Percentiles rank a stretch among this genome's conserved stretches.
These are phyloP conservation scores for Acrocyrtus sp. DNA, from an alignment of 2,888 invertebrate genomes.

Conservation along the genomic window DNA sequence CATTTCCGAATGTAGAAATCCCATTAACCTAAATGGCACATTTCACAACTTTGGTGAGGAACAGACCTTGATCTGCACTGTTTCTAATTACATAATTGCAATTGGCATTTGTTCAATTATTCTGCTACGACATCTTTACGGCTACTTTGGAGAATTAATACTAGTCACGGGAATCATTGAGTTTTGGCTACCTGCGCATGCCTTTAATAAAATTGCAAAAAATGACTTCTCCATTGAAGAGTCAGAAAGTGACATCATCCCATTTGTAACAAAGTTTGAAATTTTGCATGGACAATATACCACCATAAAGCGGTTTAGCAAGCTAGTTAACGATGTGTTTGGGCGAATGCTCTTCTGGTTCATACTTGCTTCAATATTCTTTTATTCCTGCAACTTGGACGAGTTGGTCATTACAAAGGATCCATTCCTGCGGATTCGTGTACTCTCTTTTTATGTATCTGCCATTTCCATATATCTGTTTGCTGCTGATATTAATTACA, in stretches of 20 bases:
- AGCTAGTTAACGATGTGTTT: constrained; percentile 10
- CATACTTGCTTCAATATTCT: constrained; percentile 5
- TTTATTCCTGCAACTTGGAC: constrained; percentile 17
- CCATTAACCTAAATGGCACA: background rate
- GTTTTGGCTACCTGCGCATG: constrained; percentile 12
- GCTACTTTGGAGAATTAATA: constrained; percentile 8
- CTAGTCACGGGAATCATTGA: constrained; percentile 2
- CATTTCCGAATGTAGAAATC: background rate
- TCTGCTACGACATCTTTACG: constrained; percentile 10
- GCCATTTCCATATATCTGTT: background rate
- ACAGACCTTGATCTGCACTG: too few species aligned
- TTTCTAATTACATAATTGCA: background rate
- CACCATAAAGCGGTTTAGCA: constrained; percentile 13
- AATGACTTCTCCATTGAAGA: background rate
- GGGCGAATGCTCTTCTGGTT: constrained; percentile 8
- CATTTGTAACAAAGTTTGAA: constrained; percentile 4
- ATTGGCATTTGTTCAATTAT: background rate
- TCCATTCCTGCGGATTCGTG: background rate
- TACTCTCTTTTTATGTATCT: constrained; percentile 11
- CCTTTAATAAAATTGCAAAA: constrained; percentile 1
- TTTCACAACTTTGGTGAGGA: too few species aligned
- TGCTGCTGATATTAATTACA: constrained; percentile 19
- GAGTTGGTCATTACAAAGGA: constrained; percentile 1
- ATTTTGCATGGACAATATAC: background rate
- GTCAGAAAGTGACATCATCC: too few species aligned